A percentile compares a stretch with the other conserved stretches of the same genome.
phyloP scores from a whole-genome alignment of 2,113 vertebrate species.

The Pituophis catenifer region DNA sequence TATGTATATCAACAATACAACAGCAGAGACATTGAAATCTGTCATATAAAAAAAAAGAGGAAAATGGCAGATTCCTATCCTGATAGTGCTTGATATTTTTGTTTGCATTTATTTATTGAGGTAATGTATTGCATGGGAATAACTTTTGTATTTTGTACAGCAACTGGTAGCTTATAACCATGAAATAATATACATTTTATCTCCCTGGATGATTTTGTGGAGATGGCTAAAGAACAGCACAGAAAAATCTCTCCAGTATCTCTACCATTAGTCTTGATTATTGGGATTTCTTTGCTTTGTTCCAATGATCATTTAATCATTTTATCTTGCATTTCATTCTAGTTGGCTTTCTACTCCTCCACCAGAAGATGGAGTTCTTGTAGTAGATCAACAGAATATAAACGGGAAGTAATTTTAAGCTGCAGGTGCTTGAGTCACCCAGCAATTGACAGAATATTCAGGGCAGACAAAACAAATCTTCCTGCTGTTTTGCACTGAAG shows the following conservation, averaged over 20 bases:
- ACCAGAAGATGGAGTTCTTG: neutral
- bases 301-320: neutral
- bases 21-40: neutral
- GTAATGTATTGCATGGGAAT: neutral
- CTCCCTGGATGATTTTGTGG: neutral
- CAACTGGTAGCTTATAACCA: neutral
- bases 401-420: neutral
- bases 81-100: neutral
- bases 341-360: neutral
- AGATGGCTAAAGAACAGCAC: neutral
- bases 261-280: neutral
- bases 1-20: neutral
- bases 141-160: neutral
- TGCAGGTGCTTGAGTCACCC: too few species aligned
- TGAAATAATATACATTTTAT: neutral
- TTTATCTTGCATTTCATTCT: neutral
- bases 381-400: neutral
- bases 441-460: neutral
- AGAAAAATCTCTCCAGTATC: neutral
- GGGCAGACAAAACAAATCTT: neutral
- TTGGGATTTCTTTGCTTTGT: neutral
- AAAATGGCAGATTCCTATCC: neutral
- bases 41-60: neutral
- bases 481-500: neutral
- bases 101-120: neutral